These are phyloP conservation scores for Trichomalopsis sarcophagae DNA, from an alignment of 1,140 invertebrate species.

Conservation along the genomic window DNA sequence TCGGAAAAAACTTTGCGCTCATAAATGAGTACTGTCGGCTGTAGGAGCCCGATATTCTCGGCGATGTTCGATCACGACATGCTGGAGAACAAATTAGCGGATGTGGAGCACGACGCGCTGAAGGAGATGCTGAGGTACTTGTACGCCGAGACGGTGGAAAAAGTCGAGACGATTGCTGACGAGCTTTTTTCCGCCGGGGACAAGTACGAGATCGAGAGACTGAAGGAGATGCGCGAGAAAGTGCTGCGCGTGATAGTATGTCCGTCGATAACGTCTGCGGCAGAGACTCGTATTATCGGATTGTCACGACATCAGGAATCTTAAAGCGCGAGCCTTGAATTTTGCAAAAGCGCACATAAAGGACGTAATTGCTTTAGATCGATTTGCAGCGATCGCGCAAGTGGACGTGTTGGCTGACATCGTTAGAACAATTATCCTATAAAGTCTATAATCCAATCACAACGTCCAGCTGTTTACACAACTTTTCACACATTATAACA, in stretches of 20 bases:
- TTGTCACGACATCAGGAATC: not conserved
- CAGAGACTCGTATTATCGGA: conserved; percentile 10
- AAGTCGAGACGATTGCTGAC: not conserved
- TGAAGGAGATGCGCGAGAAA: conserved; percentile 25
- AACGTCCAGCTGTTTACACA: too few relatives aligned
- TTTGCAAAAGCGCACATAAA: not conserved
- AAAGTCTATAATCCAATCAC: too few relatives aligned
- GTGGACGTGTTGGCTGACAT: not conserved
- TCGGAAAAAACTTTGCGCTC: not conserved
- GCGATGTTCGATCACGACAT: conserved; percentile 30
- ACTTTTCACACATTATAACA: too few relatives aligned
- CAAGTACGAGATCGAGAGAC: conserved; percentile 25
- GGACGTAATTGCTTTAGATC: not conserved
- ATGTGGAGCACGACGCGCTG: conserved; percentile 9
- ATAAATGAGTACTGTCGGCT: conserved; percentile 13
- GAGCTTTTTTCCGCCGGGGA: conserved; percentile 29
- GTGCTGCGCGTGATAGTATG: conserved; percentile 13
- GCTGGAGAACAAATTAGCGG: conserved; percentile 16
- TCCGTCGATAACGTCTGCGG: conserved; percentile 3
- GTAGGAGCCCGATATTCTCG: conserved; percentile 20
- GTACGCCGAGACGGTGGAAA: conserved; percentile 11
- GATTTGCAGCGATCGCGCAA: not conserved
- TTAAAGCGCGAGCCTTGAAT: conserved; percentile 14
- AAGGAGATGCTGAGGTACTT: conserved; percentile 27
- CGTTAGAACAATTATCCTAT: not conserved